Base-by-base conservation (phyloP, 2,888 invertebrate genomes). In the Microctonus aethiopoides region DNA sequence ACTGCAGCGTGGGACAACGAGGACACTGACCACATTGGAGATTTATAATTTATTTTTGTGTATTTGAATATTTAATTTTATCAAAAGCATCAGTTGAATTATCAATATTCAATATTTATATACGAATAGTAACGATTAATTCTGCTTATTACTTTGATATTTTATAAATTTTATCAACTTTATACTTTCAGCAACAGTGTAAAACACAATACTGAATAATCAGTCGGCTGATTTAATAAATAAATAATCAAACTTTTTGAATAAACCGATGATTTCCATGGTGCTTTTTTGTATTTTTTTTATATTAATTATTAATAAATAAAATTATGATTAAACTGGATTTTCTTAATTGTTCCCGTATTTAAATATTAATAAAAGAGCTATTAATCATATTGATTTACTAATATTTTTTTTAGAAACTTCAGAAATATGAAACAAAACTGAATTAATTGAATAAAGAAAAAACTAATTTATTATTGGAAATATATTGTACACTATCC, bases 401-500 rank as follows among this genome's bases (percentile, higher is more conserved):
- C n/a, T n/a, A n/a, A n/a, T n/a, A n/a, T n/a, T n/a, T n/a, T n/a
- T n/a, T n/a, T n/a, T n/a, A n/a, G n/a, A n/a, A n/a, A n/a, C n/a
- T n/a, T n/a, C n/a, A n/a, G n/a, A n/a, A n/a, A n/a, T n/a, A n/a
- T n/a, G n/a, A n/a, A n/a, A n/a, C n/a, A n/a, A n/a, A n/a, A n/a
- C n/a, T n/a, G n/a, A n/a, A n/a, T n/a, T n/a, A n/a, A n/a, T n/a
- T n/a, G n/a, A n/a, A n/a, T 16, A 36, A 36, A 60, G 10, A 11
- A 62, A 62, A 46, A 36, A 41, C 11, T 26, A n/a, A n/a, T 59
- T 70, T 65, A 67, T 16, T 61, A 59, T 62, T 59, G 36, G 66
- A 71, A 65, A 67, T 32, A 71, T 67, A 66, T 62, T 71, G 69
- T 57, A 71, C 60, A 63, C 36, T 52, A 65, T 63, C 60, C 61